These are phyloP conservation scores for Eolophus roseicapilla DNA, from an alignment of 2,113 vertebrate genomes.

Conservation along the genomic window DNA sequence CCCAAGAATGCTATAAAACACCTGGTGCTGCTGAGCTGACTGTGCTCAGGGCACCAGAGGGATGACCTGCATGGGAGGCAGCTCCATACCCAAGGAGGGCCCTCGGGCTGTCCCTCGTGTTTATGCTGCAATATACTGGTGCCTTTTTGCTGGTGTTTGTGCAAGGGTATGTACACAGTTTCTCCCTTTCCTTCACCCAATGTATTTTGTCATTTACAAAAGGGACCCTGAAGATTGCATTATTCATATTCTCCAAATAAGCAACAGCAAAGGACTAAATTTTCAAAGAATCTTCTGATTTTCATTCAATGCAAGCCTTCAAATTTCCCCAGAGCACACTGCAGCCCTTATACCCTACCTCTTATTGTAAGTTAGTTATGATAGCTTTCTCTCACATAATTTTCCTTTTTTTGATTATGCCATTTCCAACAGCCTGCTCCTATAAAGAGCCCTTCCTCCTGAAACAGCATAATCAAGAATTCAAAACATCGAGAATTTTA, in stretches of 20 bases:
- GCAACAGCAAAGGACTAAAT: background rate
- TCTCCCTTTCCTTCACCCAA: background rate
- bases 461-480: background rate
- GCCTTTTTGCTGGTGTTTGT: background rate
- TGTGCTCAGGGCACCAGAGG: background rate
- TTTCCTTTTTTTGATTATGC: background rate
- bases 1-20: too few species aligned
- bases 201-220: background rate
- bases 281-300: background rate
- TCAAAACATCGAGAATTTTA: background rate
- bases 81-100: background rate
- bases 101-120: accelerated
- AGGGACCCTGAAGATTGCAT: background rate
- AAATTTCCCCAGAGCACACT: background rate
- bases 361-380: background rate
- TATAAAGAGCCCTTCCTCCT: background rate
- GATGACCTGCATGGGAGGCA: background rate
- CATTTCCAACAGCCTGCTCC: background rate
- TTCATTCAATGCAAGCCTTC: background rate
- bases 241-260: background rate
- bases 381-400: background rate
- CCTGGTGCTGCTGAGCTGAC: accelerated
- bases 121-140: too few species aligned
- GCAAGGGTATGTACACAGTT: too few species aligned
- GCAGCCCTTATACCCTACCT: background rate